These are phyloP conservation scores for Sesia apiformis DNA, from an alignment of 2,888 invertebrate species.

Conservation along the genomic window DNA sequence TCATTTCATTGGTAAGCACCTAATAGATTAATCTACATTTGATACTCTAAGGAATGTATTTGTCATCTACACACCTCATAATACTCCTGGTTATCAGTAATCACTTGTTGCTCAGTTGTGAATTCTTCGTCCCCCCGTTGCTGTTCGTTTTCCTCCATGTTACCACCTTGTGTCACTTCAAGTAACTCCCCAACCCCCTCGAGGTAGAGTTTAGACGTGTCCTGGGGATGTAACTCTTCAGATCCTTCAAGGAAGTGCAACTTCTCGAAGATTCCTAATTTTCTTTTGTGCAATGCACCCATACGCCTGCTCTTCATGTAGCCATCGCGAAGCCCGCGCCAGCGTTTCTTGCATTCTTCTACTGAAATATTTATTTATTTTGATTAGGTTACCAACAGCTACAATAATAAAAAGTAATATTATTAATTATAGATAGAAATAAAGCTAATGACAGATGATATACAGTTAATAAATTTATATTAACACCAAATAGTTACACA, in stretches of 20 bases:
- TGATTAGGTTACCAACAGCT: too few species aligned
- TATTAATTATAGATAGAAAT: too few species aligned
- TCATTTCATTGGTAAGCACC: too few species aligned
- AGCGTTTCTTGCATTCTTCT: constrained; percentile 73
- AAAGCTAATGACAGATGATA: too few species aligned
- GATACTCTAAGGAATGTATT: too few species aligned
- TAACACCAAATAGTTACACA: too few species aligned
- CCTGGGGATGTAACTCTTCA: constrained; percentile 1
- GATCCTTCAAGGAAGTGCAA: constrained; percentile 43
- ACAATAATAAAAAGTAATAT: background rate
- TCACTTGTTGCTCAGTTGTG: constrained; percentile 45
- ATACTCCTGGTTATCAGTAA: constrained; percentile 63
- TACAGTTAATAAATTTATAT: background rate
- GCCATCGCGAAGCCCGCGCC: constrained; percentile 70
- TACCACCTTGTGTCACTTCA: constrained; percentile 4
- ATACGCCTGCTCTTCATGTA: constrained; percentile 65
- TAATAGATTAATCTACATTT: too few species aligned
- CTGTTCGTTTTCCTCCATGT: constrained; percentile 5
- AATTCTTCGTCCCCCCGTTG: constrained; percentile 11
- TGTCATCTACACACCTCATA: constrained; percentile 39
- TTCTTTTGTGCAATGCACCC: constrained; percentile 49
- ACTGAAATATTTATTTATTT: constrained; percentile 36
- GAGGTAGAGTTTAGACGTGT: background rate
- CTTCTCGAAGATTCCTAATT: constrained; percentile 46
- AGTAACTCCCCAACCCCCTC: background rate